Evolutionary conservation across 2,797 vertebrate genomes (phyloP).

Genomic region (Phoebastria nigripes): DNA sequence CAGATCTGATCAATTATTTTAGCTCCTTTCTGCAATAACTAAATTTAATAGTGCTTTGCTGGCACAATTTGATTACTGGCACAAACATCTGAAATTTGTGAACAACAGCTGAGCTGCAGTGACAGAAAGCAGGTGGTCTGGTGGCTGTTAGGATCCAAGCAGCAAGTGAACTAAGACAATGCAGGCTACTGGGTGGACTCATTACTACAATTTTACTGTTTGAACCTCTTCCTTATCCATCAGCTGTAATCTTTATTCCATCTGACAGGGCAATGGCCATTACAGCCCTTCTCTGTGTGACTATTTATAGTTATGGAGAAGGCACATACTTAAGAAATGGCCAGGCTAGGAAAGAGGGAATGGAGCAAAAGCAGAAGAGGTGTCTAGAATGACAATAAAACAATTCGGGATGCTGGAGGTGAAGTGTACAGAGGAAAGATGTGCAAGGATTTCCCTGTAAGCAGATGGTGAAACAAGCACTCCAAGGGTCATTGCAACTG

Average conservation of each 20-base stretch:
- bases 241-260: neutral
- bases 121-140: constrained; percentile 36
- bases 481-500: neutral
- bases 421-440: neutral
- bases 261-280: neutral
- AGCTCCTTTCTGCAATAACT: constrained; percentile 60
- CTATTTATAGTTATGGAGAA: neutral
- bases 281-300: neutral
- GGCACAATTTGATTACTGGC: constrained; percentile 57
- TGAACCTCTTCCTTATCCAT: neutral
- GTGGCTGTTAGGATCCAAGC: neutral
- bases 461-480: neutral
- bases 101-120: constrained; percentile 34
- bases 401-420: neutral
- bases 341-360: neutral
- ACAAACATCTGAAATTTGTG: constrained; percentile 51
- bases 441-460: neutral
- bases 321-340: neutral
- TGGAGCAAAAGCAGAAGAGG: neutral
- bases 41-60: constrained; percentile 59
- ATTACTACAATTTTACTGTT: neutral
- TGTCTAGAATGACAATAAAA: neutral
- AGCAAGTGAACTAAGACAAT: neutral
- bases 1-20: constrained; percentile 65
- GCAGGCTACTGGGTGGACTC: neutral